Evolutionary conservation across 2,888 invertebrate species (phyloP), one percentile per base, ranked within the genome.

Genomic region (Drosophila tripunctata): DNA sequence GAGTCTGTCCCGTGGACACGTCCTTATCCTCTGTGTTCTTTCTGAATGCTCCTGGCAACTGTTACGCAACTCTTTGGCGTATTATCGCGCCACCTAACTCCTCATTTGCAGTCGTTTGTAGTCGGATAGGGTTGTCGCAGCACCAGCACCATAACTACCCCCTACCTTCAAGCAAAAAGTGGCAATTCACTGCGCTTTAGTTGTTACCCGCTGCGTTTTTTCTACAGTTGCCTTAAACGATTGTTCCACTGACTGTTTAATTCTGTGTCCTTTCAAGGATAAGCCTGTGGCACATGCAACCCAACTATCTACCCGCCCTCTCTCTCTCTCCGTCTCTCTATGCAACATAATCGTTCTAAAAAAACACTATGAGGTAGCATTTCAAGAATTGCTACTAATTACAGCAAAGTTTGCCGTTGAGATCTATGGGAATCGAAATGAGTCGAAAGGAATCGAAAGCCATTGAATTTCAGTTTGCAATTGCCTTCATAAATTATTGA

Each of bases 401-500:
- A 52, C 40, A 24, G 21, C 12, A 41, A 41, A 55, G 51, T 41
- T 58, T 51, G 40, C 15, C 57, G 60, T 17, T 48, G 35, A 64
- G 50, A 55, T 41, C 48, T 7, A 44, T 38, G 47, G n/a, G 55
- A 56, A 71, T 60, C 63, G 72, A 60, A 75, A 27, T 27, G 27
- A 27, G 47, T 17, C 40, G 47, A 54, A 43, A 19, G 12, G 40
- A 52, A 27, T 27, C 27, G 27, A 27, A 48, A 30, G 27, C 45
- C 56, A 72, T 73, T 24, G 67, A 73, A 73, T 69, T 69, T 50
- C 78, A 80, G 77, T 77, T 69, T 56, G 61, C 68, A 78, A 78
- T 78, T 78, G 82, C 68, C 67, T 72, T 72, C 71, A 81, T 81
- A 78, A 78, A 78, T 78, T 78, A 78, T 67, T 67, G 63, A 64